Conservation (phyloP, 2,113 vertebrate species). For the Megalops atlanticus region DNA sequence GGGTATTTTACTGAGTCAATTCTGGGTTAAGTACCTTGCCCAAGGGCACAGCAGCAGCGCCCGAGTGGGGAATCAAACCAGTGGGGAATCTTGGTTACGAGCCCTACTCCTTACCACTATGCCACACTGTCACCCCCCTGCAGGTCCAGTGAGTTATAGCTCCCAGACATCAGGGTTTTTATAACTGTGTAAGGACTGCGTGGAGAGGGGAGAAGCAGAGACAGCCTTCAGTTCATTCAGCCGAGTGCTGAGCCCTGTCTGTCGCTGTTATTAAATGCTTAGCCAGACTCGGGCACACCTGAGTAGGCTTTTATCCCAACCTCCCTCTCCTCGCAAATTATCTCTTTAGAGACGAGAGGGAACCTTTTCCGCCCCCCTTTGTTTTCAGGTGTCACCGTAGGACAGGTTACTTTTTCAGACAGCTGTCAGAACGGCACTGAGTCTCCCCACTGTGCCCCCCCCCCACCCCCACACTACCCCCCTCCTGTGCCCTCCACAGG, state of each 20-base stretch:
- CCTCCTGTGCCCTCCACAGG: constrained; percentile 63
- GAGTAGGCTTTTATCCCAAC: constrained; percentile 39
- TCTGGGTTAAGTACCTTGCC: no score
- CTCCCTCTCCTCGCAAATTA: constrained; percentile 45
- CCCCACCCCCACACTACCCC: background rate
- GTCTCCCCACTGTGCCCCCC: background rate
- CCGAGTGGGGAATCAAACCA: no score
- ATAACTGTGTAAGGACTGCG: background rate
- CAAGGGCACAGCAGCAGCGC: no score
- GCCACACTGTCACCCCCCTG: no score
- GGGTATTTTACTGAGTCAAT: no score
- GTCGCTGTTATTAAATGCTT: constrained; percentile 50
- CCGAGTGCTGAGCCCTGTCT: constrained; percentile 45
- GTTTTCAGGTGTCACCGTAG: background rate
- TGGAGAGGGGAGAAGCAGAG: constrained; percentile 18
- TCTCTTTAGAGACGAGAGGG: constrained; percentile 55
- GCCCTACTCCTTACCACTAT: no score
- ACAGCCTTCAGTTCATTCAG: constrained; percentile 44
- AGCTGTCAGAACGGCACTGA: background rate
- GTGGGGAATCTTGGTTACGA: no score
- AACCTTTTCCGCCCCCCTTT: constrained; percentile 35
- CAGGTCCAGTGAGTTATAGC: no score
- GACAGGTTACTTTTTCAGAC: no score
- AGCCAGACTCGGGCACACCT: constrained; percentile 50
- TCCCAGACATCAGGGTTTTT: background rate